These are phyloP conservation scores for Thumatha senex DNA, from an alignment of 2,888 invertebrate genomes.

Conservation along the genomic window DNA sequence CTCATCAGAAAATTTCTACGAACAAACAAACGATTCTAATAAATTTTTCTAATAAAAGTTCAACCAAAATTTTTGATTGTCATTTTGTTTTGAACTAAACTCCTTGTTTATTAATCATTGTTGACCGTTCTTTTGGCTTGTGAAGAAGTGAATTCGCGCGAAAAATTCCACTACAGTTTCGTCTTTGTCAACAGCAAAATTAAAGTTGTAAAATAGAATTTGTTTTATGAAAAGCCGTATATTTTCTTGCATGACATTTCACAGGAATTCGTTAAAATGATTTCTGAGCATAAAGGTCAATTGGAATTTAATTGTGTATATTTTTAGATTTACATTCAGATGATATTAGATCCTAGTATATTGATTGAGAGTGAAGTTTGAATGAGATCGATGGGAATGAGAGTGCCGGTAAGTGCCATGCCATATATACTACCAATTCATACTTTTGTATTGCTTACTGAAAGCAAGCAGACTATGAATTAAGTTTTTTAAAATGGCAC, in stretches of 20 bases:
- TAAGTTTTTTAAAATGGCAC: no score
- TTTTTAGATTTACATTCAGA: no score
- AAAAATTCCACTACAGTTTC: conserved; percentile 18
- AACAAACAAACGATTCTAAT: no score
- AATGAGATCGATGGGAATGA: no score
- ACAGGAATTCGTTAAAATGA: neutral
- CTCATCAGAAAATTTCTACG: conserved; percentile 56
- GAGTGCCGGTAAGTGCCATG: no score
- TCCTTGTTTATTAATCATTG: conserved; percentile 41
- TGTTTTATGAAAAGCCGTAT: conserved; percentile 1
- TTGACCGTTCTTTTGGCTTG: conserved; percentile 23
- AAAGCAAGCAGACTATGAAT: no score
- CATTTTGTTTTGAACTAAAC: conserved; percentile 61
- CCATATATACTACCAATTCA: no score
- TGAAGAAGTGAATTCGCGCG: conserved; percentile 18
- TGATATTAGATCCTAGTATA: neutral
- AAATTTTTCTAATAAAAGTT: conserved; percentile 66
- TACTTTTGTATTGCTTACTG: no score
- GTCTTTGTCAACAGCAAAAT: conserved; percentile 4
- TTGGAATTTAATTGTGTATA: no score
- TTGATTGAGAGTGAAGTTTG: no score
- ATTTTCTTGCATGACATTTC: conserved; percentile 1
- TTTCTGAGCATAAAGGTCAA: neutral
- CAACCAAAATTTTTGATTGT: conserved; percentile 48
- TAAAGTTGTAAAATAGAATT: conserved; percentile 9